A percentile compares a stretch with the other conserved stretches of the same genome.
Conservation (phyloP, 2,888 invertebrate species). For the Ophion slaviceki region DNA sequence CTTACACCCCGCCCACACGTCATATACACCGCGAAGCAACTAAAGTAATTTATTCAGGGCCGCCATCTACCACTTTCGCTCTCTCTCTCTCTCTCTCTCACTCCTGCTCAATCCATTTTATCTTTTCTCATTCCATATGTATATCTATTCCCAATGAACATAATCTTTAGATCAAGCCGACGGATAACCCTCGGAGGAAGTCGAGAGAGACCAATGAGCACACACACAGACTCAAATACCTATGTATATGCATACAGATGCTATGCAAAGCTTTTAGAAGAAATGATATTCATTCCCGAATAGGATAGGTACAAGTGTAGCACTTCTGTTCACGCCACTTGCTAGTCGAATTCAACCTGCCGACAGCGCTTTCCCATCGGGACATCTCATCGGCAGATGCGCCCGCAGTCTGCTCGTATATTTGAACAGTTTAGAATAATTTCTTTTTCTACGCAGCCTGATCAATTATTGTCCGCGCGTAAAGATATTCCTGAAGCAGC, state of each 20-base stretch:
- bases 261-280: conserved; percentile 30
- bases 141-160: conserved; percentile 67
- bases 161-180: conserved; percentile 62
- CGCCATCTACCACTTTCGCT: conserved; percentile 64
- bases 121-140: conserved; percentile 58
- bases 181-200: conserved; percentile 57
- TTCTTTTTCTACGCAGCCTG: conserved; percentile 7
- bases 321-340: conserved; percentile 54
- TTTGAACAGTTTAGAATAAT: conserved; percentile 13
- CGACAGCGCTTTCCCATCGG: conserved; percentile 46
- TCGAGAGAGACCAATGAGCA: conserved; percentile 29
- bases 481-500: conserved; percentile 9
- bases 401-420: not conserved
- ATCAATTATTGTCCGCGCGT: conserved; percentile 26
- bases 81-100: not conserved
- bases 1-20: conserved; percentile 68
- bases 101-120: conserved; percentile 15
- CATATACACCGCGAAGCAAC: conserved; percentile 62
- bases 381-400: conserved; percentile 45
- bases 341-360: conserved; percentile 39
- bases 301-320: conserved; percentile 53
- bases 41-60: conserved; percentile 78
- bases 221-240: not conserved
- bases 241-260: not conserved
- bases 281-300: conserved; percentile 55